phyloP scores from a whole-genome alignment of 2,888 invertebrate species.

The Mimas tiliae region DNA sequence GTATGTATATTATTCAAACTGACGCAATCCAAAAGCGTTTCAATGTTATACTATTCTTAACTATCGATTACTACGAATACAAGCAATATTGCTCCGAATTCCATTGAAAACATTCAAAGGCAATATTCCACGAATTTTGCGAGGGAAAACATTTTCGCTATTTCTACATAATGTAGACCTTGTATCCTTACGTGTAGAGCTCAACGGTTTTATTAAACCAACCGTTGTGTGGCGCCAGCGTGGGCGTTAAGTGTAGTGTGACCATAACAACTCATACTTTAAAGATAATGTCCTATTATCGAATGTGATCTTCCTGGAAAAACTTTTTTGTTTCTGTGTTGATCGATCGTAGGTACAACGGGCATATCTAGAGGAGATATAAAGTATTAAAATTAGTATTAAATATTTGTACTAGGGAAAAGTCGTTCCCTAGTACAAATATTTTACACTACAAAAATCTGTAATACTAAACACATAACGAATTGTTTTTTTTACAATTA shows the following conservation, averaged over 20 bases:
- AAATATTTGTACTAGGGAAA: no score
- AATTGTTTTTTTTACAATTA: no score
- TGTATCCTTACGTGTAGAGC: conserved; percentile 32
- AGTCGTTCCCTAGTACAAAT: no score
- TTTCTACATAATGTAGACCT: conserved; percentile 25
- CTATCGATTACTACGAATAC: neutral
- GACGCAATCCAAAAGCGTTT: neutral
- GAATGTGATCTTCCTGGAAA: no score
- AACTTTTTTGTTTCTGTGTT: no score
- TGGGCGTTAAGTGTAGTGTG: conserved; percentile 39
- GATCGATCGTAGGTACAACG: no score
- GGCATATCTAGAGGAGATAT: no score
- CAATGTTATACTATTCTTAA: neutral
- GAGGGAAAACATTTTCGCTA: conserved; percentile 32
- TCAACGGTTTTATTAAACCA: conserved; percentile 31
- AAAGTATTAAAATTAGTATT: no score
- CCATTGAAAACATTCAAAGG: conserved; percentile 20
- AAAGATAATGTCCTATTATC: no score
- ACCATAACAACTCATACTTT: neutral
- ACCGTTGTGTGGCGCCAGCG: conserved; percentile 42
- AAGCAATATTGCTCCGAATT: conserved; percentile 5
- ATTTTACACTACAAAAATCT: no score
- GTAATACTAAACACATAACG: no score
- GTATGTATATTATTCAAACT: no score
- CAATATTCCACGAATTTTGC: conserved; percentile 33